Evolutionary conservation across 92 coral and sea anemone genomes (phyloP).

Genomic region (Palythoa caribaeorum): DNA sequence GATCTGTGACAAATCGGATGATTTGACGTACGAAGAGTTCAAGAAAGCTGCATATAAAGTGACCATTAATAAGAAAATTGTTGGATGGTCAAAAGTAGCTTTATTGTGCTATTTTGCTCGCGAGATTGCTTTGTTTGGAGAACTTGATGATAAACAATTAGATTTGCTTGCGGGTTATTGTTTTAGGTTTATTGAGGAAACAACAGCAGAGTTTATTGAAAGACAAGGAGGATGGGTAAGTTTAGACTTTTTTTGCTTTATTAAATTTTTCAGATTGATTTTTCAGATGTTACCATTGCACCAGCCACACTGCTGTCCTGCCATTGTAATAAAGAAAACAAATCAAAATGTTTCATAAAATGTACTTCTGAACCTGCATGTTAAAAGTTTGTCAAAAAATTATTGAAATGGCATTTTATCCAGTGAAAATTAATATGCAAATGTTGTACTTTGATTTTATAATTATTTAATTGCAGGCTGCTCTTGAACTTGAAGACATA

Average conservation of each 20-base stretch:
- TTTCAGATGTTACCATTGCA: no score
- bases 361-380: no score
- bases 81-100: conserved; percentile 98
- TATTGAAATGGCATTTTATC: no score
- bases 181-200: conserved; percentile 88
- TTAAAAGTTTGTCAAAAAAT: no score
- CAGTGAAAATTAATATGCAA: no score
- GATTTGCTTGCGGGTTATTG: conserved; percentile 88
- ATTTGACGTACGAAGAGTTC: conserved; percentile 86
- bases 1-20: conserved; percentile 65
- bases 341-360: no score
- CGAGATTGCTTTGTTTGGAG: conserved; percentile 85
- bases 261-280: no score
- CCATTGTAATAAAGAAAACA: no score
- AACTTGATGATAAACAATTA: conserved; percentile 84
- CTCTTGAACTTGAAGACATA: conserved; percentile 71
- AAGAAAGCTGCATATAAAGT: conserved; percentile 84
- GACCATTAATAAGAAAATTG: conserved; percentile 79
- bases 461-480: conserved; percentile 57
- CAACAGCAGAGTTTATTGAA: conserved; percentile 95
- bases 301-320: no score
- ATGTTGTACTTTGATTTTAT: neutral
- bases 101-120: conserved; percentile 95
- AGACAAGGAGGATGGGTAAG: conserved; percentile 83
- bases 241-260: neutral